Evolutionary conservation across 1,140 invertebrate species (phyloP), one percentile per base, ranked within the genome.

Genomic region (Lepidurus packardi): DNA sequence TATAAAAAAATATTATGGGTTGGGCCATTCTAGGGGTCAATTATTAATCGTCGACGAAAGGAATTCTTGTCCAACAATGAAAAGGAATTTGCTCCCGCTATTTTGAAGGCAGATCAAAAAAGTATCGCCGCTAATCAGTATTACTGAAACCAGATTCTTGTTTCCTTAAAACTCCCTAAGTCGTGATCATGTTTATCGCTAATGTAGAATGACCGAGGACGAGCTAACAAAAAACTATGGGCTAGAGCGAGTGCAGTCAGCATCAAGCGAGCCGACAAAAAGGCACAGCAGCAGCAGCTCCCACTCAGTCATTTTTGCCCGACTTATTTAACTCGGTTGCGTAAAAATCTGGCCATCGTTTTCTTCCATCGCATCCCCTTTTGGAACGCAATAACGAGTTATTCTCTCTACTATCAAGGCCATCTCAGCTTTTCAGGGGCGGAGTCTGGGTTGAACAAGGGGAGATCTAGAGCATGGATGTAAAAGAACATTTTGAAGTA

Each of bases 181-280:
- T 65, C 53, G 53, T 65, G 53, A 65, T 65, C 53, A 65, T 16
- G 53, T 13, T 65, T 65, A 65, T 65, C 53, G 53, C 53, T 65
- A n/a, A 21, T 5, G n/a, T 65, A 65, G 53, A 65, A 65, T 65
- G 53, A 65, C 5, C 16, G 16, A 65, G 53, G 53, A 65, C 53
- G 21, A 65, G 53, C 21, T 16, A 65, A 65, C 53, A 65, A 65
- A 65, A 65, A 65, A 65, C 13, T 65, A 21, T 7, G 21, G 53
- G 21, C 53, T 34, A 34, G 53, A 65, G 8, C 53, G 21, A 65
- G 53, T 65, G 53, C 53, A 65, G 53, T 34, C 53, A 65, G 53
- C 9, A 65, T n/a, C 9, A 65, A 21, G 16, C 16, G 53, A 65
- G 34, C 34, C 34, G 34, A 34, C 34, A 34, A 34, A 34, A 34